phyloP scores from a whole-genome alignment of 2,888 invertebrate species.

The Rhorus exstirpatorius region DNA sequence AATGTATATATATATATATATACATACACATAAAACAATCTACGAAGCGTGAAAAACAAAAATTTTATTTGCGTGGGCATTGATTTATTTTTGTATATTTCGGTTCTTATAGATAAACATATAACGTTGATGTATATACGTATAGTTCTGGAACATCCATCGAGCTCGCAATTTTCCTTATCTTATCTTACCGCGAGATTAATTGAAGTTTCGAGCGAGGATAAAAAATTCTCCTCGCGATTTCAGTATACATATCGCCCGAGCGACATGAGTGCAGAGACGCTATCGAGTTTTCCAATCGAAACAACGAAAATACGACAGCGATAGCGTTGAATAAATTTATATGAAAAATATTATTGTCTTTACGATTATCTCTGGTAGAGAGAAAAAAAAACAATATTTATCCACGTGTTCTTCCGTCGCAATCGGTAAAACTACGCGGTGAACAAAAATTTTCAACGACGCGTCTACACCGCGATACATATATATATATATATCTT shows the following conservation, averaged over 20 bases:
- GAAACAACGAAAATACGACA: too few relatives aligned
- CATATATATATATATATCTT: constrained; percentile 22
- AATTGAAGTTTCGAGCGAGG: constrained; percentile 47
- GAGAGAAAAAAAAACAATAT: constrained; percentile 4
- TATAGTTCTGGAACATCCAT: constrained; percentile 40
- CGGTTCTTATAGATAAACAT: too few relatives aligned
- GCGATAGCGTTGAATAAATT: too few relatives aligned
- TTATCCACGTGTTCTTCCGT: constrained; percentile 2
- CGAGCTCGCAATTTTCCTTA: constrained; percentile 54
- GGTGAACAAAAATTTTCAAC: constrained; percentile 47
- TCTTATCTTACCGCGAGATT: constrained; percentile 65
- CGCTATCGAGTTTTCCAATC: background rate
- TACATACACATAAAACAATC: background rate
- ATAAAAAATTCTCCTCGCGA: constrained; percentile 39
- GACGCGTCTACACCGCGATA: too few relatives aligned
- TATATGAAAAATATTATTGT: too few relatives aligned
- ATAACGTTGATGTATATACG: too few relatives aligned
- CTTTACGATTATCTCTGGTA: background rate
- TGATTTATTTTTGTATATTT: too few relatives aligned
- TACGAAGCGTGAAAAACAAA: background rate
- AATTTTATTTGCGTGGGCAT: background rate
- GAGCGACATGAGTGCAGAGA: constrained; percentile 6
- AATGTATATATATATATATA: background rate
- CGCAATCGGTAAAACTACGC: constrained; percentile 16
- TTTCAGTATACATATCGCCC: constrained; percentile 13